These are phyloP conservation scores for Diaprepes abbreviatus DNA, from an alignment of 2,888 invertebrate species.

Conservation along the genomic window DNA sequence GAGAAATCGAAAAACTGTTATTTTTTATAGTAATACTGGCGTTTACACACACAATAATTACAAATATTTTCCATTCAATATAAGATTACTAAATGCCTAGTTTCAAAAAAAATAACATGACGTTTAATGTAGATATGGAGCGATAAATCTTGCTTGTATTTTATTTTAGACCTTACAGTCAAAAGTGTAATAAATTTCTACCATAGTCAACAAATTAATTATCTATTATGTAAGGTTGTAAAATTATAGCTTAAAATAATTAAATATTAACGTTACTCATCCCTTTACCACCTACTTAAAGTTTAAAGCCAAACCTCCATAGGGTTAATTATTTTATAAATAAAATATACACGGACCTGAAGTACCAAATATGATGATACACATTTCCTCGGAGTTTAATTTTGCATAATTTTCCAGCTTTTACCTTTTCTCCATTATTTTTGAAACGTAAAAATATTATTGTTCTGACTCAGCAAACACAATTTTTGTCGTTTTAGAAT, in stretches of 20 bases:
- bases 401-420: neutral
- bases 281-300: neutral
- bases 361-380: neutral
- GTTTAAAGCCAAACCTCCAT: neutral
- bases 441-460: no score
- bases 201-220: slow-evolving; percentile 36
- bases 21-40: no score
- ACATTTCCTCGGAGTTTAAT: neutral
- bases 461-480: no score
- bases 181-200: slow-evolving; percentile 34
- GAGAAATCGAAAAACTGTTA: no score
- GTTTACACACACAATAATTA: no score
- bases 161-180: slow-evolving; percentile 35
- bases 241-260: neutral
- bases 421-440: neutral
- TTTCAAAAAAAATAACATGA: no score
- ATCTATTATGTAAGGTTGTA: slow-evolving; percentile 28
- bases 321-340: neutral
- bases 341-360: neutral
- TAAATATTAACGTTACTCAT: neutral
- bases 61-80: no score
- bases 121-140: slow-evolving; percentile 29
- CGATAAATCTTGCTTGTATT: slow-evolving; percentile 37
- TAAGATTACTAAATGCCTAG: no score
- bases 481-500: no score